Evolutionary conservation across 2,888 invertebrate genomes (phyloP), one percentile per base, ranked within the genome.

Genomic region (Endomychus coccineus): DNA sequence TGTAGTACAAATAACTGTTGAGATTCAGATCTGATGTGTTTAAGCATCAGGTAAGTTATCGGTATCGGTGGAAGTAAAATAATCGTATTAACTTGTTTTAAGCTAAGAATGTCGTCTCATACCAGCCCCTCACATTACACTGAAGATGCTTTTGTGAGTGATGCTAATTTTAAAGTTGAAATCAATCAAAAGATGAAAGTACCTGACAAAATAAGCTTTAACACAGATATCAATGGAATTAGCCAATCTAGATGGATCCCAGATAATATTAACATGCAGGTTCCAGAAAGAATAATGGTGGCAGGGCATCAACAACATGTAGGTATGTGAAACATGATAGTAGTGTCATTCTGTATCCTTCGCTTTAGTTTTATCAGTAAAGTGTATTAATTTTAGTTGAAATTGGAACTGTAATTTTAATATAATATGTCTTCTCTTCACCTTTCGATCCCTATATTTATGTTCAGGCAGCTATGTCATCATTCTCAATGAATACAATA

Each of bases 281-380:
- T 95, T 21, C 94, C 94, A 2, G 94, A 94, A 58, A 77, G 91
- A 58, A 94, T 95, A 62, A 73, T 94, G 49, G 84, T 94, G 28
- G 76, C 84, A 52, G 94, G 94, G 60, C 78, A 80, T 23, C 33
- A 38, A n/a, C 77, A 80, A 60, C 77, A 78, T 61, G 55, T 76
- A 56, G 76, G 76, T 75, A 61, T 57, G 52, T 22, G 4, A 10
- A 25, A 9, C n/a, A n/a, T n/a, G n/a, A n/a, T n/a, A n/a, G n/a
- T n/a, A n/a, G n/a, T n/a, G n/a, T n/a, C n/a, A n/a, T n/a, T n/a
- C n/a, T n/a, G n/a, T n/a, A n/a, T n/a, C n/a, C n/a, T n/a, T n/a
- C n/a, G n/a, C n/a, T n/a, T n/a, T n/a, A n/a, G n/a, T n/a, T n/a
- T n/a, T n/a, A n/a, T n/a, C n/a, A n/a, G n/a, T n/a, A n/a, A n/a